Evolutionary conservation across 2,797 vertebrate species (phyloP).

Genomic region (Tamandua tetradactyla): DNA sequence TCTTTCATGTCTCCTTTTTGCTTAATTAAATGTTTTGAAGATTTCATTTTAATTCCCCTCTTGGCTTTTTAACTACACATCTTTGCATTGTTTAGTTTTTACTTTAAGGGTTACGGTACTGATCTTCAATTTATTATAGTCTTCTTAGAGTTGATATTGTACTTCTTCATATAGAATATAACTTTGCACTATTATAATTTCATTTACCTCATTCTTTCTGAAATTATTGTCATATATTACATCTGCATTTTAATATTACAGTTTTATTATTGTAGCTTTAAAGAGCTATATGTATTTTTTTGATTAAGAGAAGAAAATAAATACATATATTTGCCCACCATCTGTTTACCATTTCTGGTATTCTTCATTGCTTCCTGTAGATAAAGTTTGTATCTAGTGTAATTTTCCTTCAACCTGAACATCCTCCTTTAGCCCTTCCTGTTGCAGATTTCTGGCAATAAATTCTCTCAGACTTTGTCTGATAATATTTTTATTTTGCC

Average conservation of each 20-base stretch:
- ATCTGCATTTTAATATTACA: neutral
- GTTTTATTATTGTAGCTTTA: slow-evolving; percentile 27
- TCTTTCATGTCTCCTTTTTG: neutral
- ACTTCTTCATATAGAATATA: neutral
- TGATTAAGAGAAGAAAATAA: neutral
- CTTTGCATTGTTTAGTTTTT: slow-evolving; percentile 4
- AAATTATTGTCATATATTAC: neutral
- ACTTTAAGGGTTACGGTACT: neutral
- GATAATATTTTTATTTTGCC: neutral
- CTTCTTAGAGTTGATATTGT: neutral
- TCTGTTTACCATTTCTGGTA: neutral
- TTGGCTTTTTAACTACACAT: neutral
- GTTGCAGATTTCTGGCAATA: neutral
- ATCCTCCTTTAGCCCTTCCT: neutral
- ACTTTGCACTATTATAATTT: neutral
- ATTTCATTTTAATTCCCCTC: neutral
- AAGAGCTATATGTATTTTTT: neutral
- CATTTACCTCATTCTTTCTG: neutral
- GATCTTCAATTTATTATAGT: neutral
- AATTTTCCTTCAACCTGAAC: neutral
- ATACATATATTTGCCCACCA: neutral
- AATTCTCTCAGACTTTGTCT: slow-evolving; percentile 10
- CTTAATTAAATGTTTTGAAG: neutral
- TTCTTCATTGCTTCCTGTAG: neutral
- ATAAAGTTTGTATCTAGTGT: neutral